Evolutionary conservation across 2,888 invertebrate species (phyloP), one percentile per base, ranked within the genome.

Genomic region (Leptinotarsa peninsularis): DNA sequence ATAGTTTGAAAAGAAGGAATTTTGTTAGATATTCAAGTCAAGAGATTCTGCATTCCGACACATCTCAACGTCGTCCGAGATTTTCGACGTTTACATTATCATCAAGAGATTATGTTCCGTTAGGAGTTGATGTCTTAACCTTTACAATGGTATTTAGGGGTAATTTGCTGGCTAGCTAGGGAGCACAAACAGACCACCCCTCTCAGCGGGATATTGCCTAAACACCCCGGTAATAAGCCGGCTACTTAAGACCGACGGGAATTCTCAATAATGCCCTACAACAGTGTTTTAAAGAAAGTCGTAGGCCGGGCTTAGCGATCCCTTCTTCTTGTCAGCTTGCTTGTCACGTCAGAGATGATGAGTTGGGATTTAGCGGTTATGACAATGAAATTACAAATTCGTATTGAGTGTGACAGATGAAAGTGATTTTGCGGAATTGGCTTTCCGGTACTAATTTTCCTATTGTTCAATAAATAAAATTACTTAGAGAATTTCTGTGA

Each of bases 121-220:
- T 72, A 75, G 72, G 66, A 73, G 75, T 75, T 74, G 74, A 76
- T 80, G 78, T 80, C 78, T 79, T 76, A 76, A 75, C 75, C 77
- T 75, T 73, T 69, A 74, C 77, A 75, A 73, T 76, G 80, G 81
- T 77, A 80, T 83, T 83, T 80, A 82, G 81, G 81, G 82, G 81
- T 83, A 83, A 84, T 84, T 83, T 82, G 83, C 80, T 80, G 82
- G 81, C 81, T 80, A 76, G 81, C 79, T 79, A 80, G 82, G 81
- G 81, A 81, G 81, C 81, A 79, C 83, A 85, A 87, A 87, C 84
- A 86, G 83, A 86, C 86, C 85, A 84, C 87, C 87, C 84, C 81
- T 84, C 85, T 21, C 86, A 80, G 82, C 82, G 81, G 85, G 86
- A 79, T 77, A 71, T 78, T 75, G 73, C 80, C 83, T 83, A 83